Conservation (phyloP, 1,140 invertebrate species). For the Holotrichia oblita region DNA sequence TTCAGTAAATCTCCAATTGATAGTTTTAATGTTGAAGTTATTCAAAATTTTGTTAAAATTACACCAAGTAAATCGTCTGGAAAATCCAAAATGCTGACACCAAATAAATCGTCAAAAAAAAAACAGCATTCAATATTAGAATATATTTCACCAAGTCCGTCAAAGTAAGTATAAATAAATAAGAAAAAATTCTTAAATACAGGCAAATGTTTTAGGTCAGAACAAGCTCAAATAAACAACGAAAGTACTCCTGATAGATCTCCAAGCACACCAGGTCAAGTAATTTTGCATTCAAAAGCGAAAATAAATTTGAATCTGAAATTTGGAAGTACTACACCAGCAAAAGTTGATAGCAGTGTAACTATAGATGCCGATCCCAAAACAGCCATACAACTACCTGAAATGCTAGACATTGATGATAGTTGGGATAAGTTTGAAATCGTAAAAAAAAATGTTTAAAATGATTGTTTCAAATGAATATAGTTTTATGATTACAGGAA, state of each 20-base stretch:
- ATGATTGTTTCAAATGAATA: neutral
- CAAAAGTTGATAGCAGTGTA: no score
- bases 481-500: constrained; percentile 35
- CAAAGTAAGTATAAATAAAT: constrained; percentile 36
- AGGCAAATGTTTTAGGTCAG: constrained; percentile 43
- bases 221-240: constrained; percentile 51
- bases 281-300: neutral
- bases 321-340: neutral
- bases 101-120: constrained; percentile 41
- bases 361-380: no score
- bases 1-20: constrained; percentile 54
- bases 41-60: constrained; percentile 56
- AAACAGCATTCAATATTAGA: constrained; percentile 44
- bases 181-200: neutral
- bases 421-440: constrained; percentile 43
- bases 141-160: constrained; percentile 49
- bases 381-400: no score
- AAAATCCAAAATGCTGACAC: constrained; percentile 35
- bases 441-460: neutral
- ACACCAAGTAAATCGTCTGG: constrained; percentile 54
- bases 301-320: neutral
- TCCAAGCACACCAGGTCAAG: neutral
- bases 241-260: constrained; percentile 53
- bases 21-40: constrained; percentile 56
- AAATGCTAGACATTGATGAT: neutral